Evolutionary conservation across 2,797 vertebrate genomes (phyloP), one percentile per base, ranked within the genome.

Genomic region (Chlorospingus semifuscus): DNA sequence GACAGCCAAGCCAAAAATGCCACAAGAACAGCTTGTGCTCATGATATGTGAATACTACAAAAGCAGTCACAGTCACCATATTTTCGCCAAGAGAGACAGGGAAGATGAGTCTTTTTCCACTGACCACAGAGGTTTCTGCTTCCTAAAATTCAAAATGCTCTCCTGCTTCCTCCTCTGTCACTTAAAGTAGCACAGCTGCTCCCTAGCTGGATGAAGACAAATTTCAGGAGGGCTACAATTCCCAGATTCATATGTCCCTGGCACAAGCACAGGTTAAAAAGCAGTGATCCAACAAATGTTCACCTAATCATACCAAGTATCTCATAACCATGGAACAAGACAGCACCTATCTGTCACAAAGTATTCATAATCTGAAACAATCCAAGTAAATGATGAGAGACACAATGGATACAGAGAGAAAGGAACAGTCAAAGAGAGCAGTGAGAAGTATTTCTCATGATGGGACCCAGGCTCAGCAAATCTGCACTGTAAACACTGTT

Each of bases 1-100:
- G 74, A 84, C 91, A 78, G 69, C 61, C 87, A 78, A 91, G 77
- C 22, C 87, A 87, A 92, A 96, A 66, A 83, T 53, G 60, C 42
- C 59, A 60, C 53, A 95, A 59, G 79, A 90, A 84, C 60, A 93
- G 52, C 46, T 75, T 87, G 39, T 84, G 84, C 94, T 88, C 64
- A 2, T 74, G 70, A 60, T 75, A 82, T 13, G 39, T 89, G 79
- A 94, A 90, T 37, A 55, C 55, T 89, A 52, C 74, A 69, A 94
- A 83, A 96, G 47, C 50, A 92, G 22, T 34, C 76, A 60, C 59
- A 68, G 34, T 64, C 47, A 61, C 29, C 20, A 12, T 61, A 60
- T 90, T 92, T 85, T 90, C 30, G 82, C 52, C 12, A 44, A 63
- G 71, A 79, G 37, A 74, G 49, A 56, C 11, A 11, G 2, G 68